These are phyloP conservation scores for Peromyscus aztecus DNA, from an alignment of 2,797 vertebrate genomes.

Conservation along the genomic window DNA sequence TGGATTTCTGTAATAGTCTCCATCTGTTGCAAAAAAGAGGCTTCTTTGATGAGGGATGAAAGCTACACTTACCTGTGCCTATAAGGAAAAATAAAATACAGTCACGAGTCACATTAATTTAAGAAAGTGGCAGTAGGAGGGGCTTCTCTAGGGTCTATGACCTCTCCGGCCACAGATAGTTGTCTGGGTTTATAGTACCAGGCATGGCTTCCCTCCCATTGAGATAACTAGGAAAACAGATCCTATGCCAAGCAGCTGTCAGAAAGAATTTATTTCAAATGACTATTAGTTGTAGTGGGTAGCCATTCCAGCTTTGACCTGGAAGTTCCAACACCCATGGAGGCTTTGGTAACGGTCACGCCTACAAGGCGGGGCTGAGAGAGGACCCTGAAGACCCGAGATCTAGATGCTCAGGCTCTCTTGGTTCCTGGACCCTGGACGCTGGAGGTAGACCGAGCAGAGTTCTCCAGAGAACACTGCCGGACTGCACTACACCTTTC, in stretches of 20 bases:
- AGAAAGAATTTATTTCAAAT: slow-evolving; percentile 10
- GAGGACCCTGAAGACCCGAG: no score
- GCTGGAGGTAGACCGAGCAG: no score
- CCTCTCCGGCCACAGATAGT: not conserved
- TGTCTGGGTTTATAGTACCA: not conserved
- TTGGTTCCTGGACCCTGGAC: no score
- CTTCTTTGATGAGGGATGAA: not conserved
- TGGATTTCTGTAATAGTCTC: not conserved
- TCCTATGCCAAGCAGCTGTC: not conserved
- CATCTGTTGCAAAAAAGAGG: not conserved
- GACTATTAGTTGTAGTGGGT: not conserved
- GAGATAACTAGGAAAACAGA: not conserved
- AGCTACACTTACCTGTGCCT: no score
- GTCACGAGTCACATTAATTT: not conserved
- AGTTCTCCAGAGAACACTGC: no score
- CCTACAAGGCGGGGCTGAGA: no score
- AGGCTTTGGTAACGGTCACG: no score
- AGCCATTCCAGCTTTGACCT: no score
- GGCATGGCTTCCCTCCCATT: not conserved
- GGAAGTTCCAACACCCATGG: no score
- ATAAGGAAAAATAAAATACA: not conserved
- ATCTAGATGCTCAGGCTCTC: no score
- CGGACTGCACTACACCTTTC: no score
- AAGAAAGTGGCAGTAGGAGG: not conserved
- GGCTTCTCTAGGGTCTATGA: not conserved